phyloP scores from a whole-genome alignment of 1,140 invertebrate genomes.

The Formica exsecta region DNA sequence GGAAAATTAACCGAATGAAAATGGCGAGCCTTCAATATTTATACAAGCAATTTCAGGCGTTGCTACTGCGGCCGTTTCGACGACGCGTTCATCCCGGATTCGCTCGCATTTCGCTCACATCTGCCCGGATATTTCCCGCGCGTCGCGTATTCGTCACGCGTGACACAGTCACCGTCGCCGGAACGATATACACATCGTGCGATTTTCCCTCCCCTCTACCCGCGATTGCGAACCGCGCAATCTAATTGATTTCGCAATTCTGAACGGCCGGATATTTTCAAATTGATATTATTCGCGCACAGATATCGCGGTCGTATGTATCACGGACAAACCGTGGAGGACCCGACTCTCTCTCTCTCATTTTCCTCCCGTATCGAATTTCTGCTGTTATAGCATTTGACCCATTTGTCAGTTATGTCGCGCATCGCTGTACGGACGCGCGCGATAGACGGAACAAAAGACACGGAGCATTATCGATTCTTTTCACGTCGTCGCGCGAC shows the following conservation, averaged over 20 bases:
- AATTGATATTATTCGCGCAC: not conserved
- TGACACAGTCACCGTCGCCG: slow-evolving; percentile 32
- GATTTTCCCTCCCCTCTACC: not conserved
- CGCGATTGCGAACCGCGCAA: slow-evolving; percentile 3
- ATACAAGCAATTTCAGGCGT: slow-evolving; percentile 82
- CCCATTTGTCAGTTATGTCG: slow-evolving; percentile 44
- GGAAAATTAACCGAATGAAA: slow-evolving; percentile 82
- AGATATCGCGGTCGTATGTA: slow-evolving; percentile 5
- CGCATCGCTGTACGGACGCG: not conserved
- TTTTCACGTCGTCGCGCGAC: slow-evolving; percentile 42
- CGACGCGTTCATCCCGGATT: slow-evolving; percentile 16
- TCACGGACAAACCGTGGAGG: slow-evolving; percentile 18
- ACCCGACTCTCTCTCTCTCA: not conserved
- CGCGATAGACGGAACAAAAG: slow-evolving; percentile 45
- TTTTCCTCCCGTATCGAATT: slow-evolving; percentile 17
- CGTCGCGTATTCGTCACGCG: slow-evolving; percentile 62
- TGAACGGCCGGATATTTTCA: slow-evolving; percentile 13
- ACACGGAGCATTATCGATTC: slow-evolving; percentile 59
- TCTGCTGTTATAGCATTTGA: slow-evolving; percentile 44
- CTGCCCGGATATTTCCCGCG: slow-evolving; percentile 54
- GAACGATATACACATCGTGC: not conserved
- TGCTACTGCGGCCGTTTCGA: slow-evolving; percentile 44
- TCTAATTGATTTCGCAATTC: slow-evolving; percentile 43
- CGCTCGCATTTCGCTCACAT: slow-evolving; percentile 35
- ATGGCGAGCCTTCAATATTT: slow-evolving; percentile 81